phyloP scores from a whole-genome alignment of 1,140 invertebrate species.

The Scaptomyza hsui region DNA sequence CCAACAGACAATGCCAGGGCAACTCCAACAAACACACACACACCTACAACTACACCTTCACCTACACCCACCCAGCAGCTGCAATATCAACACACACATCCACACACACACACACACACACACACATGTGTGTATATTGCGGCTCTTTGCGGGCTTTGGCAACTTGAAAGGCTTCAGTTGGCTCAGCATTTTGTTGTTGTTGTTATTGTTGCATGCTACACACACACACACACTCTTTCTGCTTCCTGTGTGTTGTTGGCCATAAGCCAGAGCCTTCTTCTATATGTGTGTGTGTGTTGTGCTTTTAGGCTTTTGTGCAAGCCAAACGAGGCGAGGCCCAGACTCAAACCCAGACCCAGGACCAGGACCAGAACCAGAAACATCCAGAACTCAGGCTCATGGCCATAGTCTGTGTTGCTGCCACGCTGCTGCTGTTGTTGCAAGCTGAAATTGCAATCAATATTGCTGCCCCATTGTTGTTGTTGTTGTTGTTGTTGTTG shows the following conservation, averaged over 20 bases:
- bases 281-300: conserved; percentile 42
- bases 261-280: conserved; percentile 55
- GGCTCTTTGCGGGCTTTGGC: conserved; percentile 21
- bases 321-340: conserved; percentile 46
- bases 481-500: conserved; percentile 53
- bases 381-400: conserved; percentile 34
- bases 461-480: conserved; percentile 55
- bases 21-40: conserved; percentile 49
- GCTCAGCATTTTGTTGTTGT: conserved; percentile 21
- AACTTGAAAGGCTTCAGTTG: conserved; percentile 30
- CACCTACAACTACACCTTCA: conserved; percentile 37
- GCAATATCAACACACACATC: conserved; percentile 3
- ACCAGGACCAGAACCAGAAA: conserved; percentile 25
- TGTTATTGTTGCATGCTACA: not conserved
- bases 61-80: conserved; percentile 28
- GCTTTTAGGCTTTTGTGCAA: conserved; percentile 79
- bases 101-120: conserved; percentile 22
- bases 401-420: conserved; percentile 10
- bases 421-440: conserved; percentile 54
- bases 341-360: conserved; percentile 24
- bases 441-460: conserved; percentile 78
- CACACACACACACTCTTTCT: conserved; percentile 17
- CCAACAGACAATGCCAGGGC: conserved; percentile 80
- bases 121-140: conserved; percentile 28
- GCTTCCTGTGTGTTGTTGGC: conserved; percentile 57